phyloP scores from a whole-genome alignment of 2,797 vertebrate genomes.

The Urosaurus nigricauda region DNA sequence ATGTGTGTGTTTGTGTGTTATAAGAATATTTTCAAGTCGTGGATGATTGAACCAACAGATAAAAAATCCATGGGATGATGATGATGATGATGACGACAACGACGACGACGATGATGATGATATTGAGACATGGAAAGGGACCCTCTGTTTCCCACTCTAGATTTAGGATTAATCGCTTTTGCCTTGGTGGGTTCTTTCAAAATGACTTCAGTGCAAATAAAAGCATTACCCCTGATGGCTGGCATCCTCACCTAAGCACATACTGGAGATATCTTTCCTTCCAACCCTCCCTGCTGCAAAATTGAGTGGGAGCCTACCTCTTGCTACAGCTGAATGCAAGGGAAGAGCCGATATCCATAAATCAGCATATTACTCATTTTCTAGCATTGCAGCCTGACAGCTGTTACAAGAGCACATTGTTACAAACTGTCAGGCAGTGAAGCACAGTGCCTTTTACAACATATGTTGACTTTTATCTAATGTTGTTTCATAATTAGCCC shows the following conservation, averaged over 20 bases:
- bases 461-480: conserved; percentile 88
- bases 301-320: not conserved
- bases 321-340: conserved; percentile 49
- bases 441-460: conserved; percentile 83
- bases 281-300: not conserved
- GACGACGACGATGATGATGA: too few relatives aligned
- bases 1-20: too few relatives aligned
- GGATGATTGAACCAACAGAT: too few relatives aligned
- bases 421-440: conserved; percentile 84
- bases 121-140: too few relatives aligned
- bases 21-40: too few relatives aligned
- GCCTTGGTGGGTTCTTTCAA: not conserved
- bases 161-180: not conserved
- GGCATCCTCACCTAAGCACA: not conserved
- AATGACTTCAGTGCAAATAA: not conserved
- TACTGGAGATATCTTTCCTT: not conserved
- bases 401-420: conserved; percentile 85
- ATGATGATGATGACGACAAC: too few relatives aligned
- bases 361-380: conserved; percentile 85
- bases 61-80: too few relatives aligned
- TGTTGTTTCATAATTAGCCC: conserved; percentile 84
- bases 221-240: not conserved
- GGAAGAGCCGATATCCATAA: conserved; percentile 83
- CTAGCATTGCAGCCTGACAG: conserved; percentile 79
- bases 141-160: not conserved